Base-by-base conservation (phyloP, 2,888 invertebrate species). In the Diaphora mendica region DNA sequence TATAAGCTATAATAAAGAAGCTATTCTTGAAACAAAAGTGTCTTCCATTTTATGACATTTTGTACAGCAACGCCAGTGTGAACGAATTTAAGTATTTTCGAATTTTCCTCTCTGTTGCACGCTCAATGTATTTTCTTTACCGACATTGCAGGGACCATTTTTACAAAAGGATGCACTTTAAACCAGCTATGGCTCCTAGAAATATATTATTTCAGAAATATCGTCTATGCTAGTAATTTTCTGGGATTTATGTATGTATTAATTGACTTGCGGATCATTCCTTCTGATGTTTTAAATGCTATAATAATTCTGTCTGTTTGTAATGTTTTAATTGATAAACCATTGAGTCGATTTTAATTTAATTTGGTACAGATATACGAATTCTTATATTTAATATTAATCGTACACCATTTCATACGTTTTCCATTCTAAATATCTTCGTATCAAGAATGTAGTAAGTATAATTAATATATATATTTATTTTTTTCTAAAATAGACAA, bases 131-230 rank as follows among this genome's bases (percentile, higher is more conserved):
- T 82, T 80, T 83, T 83, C 81, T 79, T 79, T 74, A 70, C 76
- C 79, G 77, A 83, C 79, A 83, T 86, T 87, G 86, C 81, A 84
- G 82, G 83, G 82, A 84, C 84, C 84, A 84, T 87, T 86, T 82
- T 82, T 82, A 87, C 88, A 84, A 73, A 82, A 86, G 83, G 89
- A 89, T 90, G 88, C 89, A 89, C 87, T 90, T 68, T 88, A 86
- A 86, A 85, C 82, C 83, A 78, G 79, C 78, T 75, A 73, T 77
- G 67, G 73, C 71, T 74, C 79, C 77, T 79, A 30, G 71, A 65
- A 79, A 87, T 84, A 82, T 83, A 88, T 79, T 87, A 85, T 87
- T 85, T 83, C 79, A 82, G 33, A 67, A 67, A 30, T 48, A 48
- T 48, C 48, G 17, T 33, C 20, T 33, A 23, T 33, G 33, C 30